phyloP scores from a whole-genome alignment of 64 coral and sea anemone species.

The Dendrophyllia cribrosa region DNA sequence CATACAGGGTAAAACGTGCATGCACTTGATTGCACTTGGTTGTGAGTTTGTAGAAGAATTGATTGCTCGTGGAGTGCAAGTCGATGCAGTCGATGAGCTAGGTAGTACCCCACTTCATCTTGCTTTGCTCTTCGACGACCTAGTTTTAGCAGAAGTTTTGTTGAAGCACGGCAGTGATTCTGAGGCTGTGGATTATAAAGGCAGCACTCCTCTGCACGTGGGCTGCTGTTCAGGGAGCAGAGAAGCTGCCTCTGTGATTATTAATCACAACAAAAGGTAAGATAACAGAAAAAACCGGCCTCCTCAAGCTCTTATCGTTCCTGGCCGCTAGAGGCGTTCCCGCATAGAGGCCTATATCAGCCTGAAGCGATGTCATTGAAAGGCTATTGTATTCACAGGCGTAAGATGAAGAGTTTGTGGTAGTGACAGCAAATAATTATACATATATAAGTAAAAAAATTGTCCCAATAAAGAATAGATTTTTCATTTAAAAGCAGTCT shows the following conservation, averaged over 20 bases:
- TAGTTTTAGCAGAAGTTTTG: neutral
- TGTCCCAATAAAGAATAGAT: no score
- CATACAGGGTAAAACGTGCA: neutral
- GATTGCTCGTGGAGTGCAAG: neutral
- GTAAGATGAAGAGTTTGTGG: no score
- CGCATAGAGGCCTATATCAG: no score
- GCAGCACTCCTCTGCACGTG: slow-evolving; percentile 9
- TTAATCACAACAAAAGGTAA: neutral
- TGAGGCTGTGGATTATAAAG: slow-evolving; percentile 9
- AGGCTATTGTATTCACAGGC: no score
- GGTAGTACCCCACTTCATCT: slow-evolving; percentile 15
- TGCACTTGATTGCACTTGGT: neutral
- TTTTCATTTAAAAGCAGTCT: no score
- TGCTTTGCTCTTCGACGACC: neutral
- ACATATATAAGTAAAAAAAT: no score
- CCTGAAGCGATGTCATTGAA: no score
- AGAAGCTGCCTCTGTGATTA: neutral
- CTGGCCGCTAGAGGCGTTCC: no score
- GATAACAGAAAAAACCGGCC: no score
- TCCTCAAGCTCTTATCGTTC: no score
- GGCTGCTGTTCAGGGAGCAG: slow-evolving; percentile 11
- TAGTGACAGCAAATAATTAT: no score
- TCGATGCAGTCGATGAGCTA: slow-evolving; percentile 5
- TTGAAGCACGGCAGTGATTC: slow-evolving; percentile 13
- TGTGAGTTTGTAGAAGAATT: neutral